Conservation (phyloP, 2,113 vertebrate species). For the Leptobrachium ailaonicum region DNA sequence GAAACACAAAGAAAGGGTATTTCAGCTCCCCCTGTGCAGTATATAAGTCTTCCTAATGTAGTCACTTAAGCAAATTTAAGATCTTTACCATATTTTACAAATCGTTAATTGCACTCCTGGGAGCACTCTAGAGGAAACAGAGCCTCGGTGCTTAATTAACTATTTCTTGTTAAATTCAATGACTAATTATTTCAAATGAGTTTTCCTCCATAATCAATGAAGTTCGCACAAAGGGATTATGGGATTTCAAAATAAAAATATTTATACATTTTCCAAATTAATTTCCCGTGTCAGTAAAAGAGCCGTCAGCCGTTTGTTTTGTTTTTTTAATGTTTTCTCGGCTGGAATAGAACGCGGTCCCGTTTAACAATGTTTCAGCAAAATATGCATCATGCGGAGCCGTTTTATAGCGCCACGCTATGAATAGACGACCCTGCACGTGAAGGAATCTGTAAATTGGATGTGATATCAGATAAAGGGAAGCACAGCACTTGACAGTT, state of each 20-base stretch:
- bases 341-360: background rate
- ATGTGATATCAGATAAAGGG: constrained; percentile 32
- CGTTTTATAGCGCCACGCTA: background rate
- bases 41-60: background rate
- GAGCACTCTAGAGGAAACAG: constrained; percentile 6
- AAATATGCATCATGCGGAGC: background rate
- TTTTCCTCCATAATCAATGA: constrained; percentile 38
- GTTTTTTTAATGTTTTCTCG: background rate
- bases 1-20: too few relatives aligned
- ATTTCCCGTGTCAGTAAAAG: background rate
- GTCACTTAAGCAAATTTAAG: constrained; percentile 22
- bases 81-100: background rate
- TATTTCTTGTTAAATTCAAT: constrained; percentile 24
- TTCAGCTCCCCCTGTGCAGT: background rate
- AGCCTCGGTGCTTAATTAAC: constrained; percentile 31
- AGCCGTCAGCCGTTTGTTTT: background rate
- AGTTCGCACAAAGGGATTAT: background rate
- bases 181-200: constrained; percentile 41
- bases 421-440: background rate
- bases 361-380: background rate
- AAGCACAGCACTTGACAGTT: constrained; percentile 25
- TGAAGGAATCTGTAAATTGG: background rate
- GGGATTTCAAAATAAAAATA: constrained; percentile 1
- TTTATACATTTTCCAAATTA: background rate
- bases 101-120: constrained; percentile 37